Evolutionary conservation across 2,888 invertebrate genomes (phyloP), one percentile per base, ranked within the genome.

Genomic region (Stenchaetothrips biformis): DNA sequence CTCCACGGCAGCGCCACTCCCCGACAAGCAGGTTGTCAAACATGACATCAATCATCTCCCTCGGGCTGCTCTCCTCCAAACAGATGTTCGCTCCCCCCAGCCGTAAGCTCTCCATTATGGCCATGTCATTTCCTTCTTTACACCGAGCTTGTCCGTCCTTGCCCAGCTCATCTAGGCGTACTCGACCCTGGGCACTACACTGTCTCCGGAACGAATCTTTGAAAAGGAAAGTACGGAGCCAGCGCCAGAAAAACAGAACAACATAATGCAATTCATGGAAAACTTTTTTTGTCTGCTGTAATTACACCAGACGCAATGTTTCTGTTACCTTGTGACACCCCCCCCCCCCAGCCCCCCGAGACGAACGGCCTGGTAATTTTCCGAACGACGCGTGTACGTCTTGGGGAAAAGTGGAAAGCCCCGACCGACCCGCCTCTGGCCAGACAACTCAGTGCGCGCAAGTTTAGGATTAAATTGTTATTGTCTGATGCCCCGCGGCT

Each of bases 31-130:
- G 67, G 25, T 74, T 74, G 67, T 74, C 67, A 74, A 74, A 74
- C 67, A 74, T 25, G 67, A 74, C 67, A 74, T 74, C 67, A 21
- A 74, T 74, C 67, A 74, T 74, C n/a, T n/a, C n/a, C n/a, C 21
- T 74, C 37, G 37, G 1, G 37, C 37, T 37, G 37, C 37, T 37
- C 37, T 37, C 37, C 37, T 1, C 67, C 59, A n/a, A 74, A 74
- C 67, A 74, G 67, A 74, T 74, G 67, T 74, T 74, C 37, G 37
- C 37, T 37, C 37, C 21, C 25, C 67, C 67, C 67, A 25, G 6
- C 21, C 67, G 25, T 74, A 74, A 25, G 67, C 67, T 74, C 67
- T 74, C 67, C 67, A 74, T 74, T 74, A 74, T 74, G 37, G 4
- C 37, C 37, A 37, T 37, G 37, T 37, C 37, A 37, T 37, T 37